Evolutionary conservation across 2,113 vertebrate species (phyloP), one percentile per base, ranked within the genome.

Genomic region (Entelurus aequoreus): DNA sequence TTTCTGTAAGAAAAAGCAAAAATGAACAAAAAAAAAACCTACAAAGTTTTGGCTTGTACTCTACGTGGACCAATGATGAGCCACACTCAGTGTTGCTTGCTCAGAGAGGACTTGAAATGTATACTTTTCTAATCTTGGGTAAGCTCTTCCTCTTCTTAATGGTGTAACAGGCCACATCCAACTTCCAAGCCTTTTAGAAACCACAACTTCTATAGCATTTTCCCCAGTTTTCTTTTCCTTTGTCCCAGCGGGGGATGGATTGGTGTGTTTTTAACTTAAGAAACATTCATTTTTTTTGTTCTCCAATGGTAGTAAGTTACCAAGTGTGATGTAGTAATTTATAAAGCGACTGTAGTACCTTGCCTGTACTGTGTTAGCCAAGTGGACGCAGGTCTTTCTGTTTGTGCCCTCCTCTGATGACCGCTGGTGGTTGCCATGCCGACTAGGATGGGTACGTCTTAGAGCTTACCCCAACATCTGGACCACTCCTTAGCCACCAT

Each of bases 71-170:
- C 86, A 95, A 95, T 92, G 94, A 93, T 92, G 89, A 84, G 94
- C 94, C 92, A 92, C 93, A 92, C 94, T 94, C 94, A 95, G 92
- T 94, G 94, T 95, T 96, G 92, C 94, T 94, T 96, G 94, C 94
- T 95, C 89, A 93, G 89, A 93, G 90, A 87, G 86, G 86, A 88
- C 90, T 91, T 88, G 77, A 85, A 84, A 89, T 87, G 81, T 89
- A 84, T 88, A 88, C 82, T 86, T 90, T 89, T 89, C 80, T 87
- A 91, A 89, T 86, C 85, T 88, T 88, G 86, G 87, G 89, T 90
- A 87, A 89, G 88, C 86, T 88, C 87, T 91, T 88, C 84, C 82
- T 89, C 82, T 87, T 82, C 71, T 68, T 77, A 79, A 81, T 80
- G 85, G 77, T 72, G 69, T 59, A 84, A 75, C 85, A 80, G 77